Base-by-base conservation (phyloP, 2,797 vertebrate genomes). In the Peromyscus melanophrys region DNA sequence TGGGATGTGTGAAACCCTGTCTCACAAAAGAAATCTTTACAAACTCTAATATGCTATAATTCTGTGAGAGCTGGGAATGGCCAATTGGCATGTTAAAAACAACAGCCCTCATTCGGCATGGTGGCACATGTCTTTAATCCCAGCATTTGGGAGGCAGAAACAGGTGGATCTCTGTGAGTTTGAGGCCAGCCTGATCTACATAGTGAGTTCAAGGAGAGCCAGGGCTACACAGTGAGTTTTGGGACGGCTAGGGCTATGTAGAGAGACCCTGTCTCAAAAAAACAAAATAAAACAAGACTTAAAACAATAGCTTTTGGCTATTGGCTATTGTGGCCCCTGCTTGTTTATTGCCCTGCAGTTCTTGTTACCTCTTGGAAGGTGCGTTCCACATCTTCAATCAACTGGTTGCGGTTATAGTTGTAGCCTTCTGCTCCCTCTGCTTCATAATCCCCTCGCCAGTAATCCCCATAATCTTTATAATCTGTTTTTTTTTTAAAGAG, bases 381-480 rank as follows among this genome's bases (percentile, higher is more conserved):
- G 4, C 95, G 97, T 17, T 99, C 99, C 95, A 99, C 99, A 76
- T 99, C 99, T 25, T 95, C 6, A 6, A 99, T 98, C 89, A 99
- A 97, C 82, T 99, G 96, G 49, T 99, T 81, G 76, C 99, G 97
- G 69, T 96, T 99, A 96, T 99, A 99, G 25, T 85, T 96, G 98
- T 98, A 99, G 21, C 71, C 73, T n/a, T 37, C 52, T 46, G 9
- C 8, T 82, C 98, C 99, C 0, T 99, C 92, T 75, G 99, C 99
- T 98, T 99, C 99, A 97, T 99, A 99, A 98, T 99, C 99, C 89
- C 98, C 99, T 98, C 99, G 99, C 99, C 99, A 99, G 92, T 99
- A 99, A 97, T 99, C 99, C 59, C 99, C 99, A 0, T 99, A 99
- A 98, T 99, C 99, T 87, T 98, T 92, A 97, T 99, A 99, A 52